Conservation (phyloP, 2,888 invertebrate species). For the Hyppa rectilinea region DNA sequence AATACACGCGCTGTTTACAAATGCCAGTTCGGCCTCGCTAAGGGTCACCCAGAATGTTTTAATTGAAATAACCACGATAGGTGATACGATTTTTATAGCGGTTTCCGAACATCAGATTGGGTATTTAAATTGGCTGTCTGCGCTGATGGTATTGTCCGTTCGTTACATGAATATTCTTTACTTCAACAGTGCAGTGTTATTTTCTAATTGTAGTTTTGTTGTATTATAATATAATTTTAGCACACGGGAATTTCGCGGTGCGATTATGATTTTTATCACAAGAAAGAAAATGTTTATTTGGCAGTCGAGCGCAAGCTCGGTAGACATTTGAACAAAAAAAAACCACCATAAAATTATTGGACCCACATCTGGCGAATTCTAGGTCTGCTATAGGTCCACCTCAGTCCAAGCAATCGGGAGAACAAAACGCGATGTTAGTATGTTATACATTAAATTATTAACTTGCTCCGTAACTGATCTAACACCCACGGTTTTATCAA, state of each 20-base stretch:
- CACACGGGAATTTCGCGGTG: not conserved
- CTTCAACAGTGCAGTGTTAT: not conserved
- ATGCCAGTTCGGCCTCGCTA: constrained; percentile 60
- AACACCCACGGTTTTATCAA: not conserved
- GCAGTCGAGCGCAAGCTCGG: not conserved
- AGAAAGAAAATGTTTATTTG: not conserved
- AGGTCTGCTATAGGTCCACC: no score
- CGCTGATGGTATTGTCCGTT: not conserved
- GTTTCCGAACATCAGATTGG: constrained; percentile 15
- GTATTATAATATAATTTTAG: not conserved
- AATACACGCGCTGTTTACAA: constrained; percentile 69
- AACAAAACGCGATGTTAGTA: no score
- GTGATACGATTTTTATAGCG: constrained; percentile 43
- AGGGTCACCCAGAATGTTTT: constrained; percentile 51
- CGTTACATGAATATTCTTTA: not conserved
- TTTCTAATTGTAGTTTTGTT: not conserved
- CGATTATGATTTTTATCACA: not conserved
- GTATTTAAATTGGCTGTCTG: constrained; percentile 2
- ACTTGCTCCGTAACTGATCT: not conserved
- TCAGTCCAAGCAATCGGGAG: no score
- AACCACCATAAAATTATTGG: not conserved
- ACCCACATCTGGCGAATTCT: no score
- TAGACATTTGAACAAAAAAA: not conserved
- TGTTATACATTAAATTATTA: not conserved
- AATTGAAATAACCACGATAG: constrained; percentile 36